Evolutionary conservation across 2,888 invertebrate species (phyloP), one percentile per base, ranked within the genome.

Genomic region (Drosophila recens): DNA sequence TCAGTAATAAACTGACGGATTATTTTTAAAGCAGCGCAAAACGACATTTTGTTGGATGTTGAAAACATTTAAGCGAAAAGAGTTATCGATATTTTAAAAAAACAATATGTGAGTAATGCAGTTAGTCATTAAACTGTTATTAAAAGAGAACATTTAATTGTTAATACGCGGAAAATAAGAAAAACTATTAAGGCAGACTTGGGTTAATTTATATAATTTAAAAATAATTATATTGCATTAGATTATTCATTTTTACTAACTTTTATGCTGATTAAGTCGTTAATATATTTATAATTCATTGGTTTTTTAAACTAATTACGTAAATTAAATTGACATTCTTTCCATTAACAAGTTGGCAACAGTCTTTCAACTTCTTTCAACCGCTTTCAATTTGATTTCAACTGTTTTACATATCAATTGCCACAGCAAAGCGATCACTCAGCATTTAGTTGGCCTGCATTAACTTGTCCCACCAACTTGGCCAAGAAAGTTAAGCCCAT

Each of bases 341-440:
- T 30, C 8, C 6, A 1, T 30, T 30, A 30, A 8, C 30, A 30
- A 30, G 30, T 30, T 30, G 30, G 30, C 2, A 30, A 8, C 30
- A 8, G 8, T 27, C 30, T 30, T 5, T 30, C 30, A 30, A 30
- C 30, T 8, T 30, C 8, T 30, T 30, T 27, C 23, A 27, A 27
- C 11, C 0, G 43, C 20, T 20, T 3, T 13, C 8, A 9, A 36
- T 5, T 8, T 27, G 0, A 6, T 23, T 38, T 23, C n/a, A 52
- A 38, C 52, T 27, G 20, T 13, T 8, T 42, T 23, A 36, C 43
- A 23, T 23, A 27, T 33, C 10, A 38, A 42, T 17, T 33, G 36
- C 9, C 23, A 9, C 2, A 13, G 17, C n/a, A 13, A 30, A 42
- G 13, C 79, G 79, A 76, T 76, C 75, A 68, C 34, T 79, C 76